Evolutionary conservation across 2,797 vertebrate genomes (phyloP).

Genomic region (Toxotes lorentzi): DNA sequence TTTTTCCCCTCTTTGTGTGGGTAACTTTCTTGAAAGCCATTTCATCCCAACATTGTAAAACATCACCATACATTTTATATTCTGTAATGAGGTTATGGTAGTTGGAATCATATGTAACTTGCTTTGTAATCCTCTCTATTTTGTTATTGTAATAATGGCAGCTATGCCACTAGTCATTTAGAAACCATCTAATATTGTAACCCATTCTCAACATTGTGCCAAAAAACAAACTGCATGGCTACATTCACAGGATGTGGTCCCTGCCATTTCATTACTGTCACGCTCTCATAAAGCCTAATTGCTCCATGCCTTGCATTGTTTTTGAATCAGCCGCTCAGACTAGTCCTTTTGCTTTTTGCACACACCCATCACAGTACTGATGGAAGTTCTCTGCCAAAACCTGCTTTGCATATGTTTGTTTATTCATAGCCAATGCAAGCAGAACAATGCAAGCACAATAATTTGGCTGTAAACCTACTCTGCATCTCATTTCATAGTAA

Average conservation of each 20-base stretch:
- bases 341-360: conserved; percentile 34
- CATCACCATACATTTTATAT: not conserved
- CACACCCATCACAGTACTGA: conserved; percentile 25
- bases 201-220: not conserved
- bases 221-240: conserved; percentile 31
- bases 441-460: conserved; percentile 35
- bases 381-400: conserved; percentile 43
- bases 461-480: conserved; percentile 28
- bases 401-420: conserved; percentile 56
- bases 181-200: conserved; percentile 14
- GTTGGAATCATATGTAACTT: not conserved
- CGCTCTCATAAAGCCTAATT: conserved; percentile 54
- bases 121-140: not conserved
- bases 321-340: conserved; percentile 39
- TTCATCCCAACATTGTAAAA: conserved; percentile 9
- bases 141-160: conserved; percentile 8
- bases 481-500: conserved; percentile 32
- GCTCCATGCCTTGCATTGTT: conserved; percentile 49
- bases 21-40: not conserved
- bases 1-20: not conserved
- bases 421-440: conserved; percentile 44
- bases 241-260: conserved; percentile 33
- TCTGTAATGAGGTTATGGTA: not conserved
- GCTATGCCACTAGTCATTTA: conserved; percentile 17
- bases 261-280: conserved; percentile 50